Percentiles rank a stretch among this genome's conserved stretches.
phyloP scores from a whole-genome alignment of 2,797 vertebrate genomes.

The Acropternis orthonyx region DNA sequence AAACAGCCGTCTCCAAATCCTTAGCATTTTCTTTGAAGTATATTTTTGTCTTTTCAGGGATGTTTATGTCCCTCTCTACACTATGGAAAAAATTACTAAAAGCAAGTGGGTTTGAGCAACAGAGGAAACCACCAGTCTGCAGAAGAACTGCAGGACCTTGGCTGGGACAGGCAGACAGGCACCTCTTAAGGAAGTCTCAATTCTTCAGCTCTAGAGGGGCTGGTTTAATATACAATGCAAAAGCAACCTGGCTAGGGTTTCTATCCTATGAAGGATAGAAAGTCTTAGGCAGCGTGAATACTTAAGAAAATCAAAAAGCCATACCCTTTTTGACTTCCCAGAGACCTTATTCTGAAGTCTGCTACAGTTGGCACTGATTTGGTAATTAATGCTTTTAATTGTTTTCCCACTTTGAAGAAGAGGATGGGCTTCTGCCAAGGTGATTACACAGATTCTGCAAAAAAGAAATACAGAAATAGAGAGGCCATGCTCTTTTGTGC shows the following conservation, averaged over 20 bases:
- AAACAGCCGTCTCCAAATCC: background rate
- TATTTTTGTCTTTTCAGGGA: background rate
- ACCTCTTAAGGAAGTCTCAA: background rate
- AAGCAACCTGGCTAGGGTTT: background rate
- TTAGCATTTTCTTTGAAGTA: background rate
- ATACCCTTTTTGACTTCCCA: slow-evolving; percentile 95
- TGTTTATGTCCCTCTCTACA: background rate
- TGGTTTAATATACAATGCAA: background rate
- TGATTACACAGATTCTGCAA: slow-evolving; percentile 90
- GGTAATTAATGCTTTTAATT: slow-evolving; percentile 89
- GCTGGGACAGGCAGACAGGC: background rate
- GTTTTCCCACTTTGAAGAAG: slow-evolving; percentile 87
- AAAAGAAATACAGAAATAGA: background rate
- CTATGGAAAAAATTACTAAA: background rate
- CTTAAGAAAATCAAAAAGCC: background rate
- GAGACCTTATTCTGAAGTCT: slow-evolving; percentile 96
- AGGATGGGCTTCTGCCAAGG: slow-evolving; percentile 92
- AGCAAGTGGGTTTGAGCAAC: fast-evolving
- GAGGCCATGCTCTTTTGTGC: background rate
- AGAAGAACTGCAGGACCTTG: background rate
- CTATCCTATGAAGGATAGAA: background rate
- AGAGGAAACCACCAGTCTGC: background rate
- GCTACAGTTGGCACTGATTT: slow-evolving; percentile 95
- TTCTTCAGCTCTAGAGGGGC: background rate
- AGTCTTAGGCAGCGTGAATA: background rate